Conservation (phyloP, 2,888 invertebrate species). For the Baronia brevicornis region DNA sequence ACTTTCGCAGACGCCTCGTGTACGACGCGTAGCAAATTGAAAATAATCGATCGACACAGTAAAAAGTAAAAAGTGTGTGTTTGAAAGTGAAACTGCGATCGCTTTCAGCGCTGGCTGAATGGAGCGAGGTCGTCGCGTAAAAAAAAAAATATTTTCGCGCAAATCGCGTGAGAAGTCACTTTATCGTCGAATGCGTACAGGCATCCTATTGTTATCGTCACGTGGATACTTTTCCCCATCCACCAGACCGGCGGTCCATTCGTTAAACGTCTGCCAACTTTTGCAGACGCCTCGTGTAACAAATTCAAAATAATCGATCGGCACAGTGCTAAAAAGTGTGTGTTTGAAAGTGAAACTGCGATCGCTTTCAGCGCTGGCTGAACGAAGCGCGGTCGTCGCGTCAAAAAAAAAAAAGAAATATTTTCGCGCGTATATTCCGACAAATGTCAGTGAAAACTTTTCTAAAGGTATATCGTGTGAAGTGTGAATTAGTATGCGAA, state of each 20-base stretch:
- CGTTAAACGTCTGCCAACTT: slow-evolving; percentile 47
- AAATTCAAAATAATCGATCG: slow-evolving; percentile 19
- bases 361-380: slow-evolving; percentile 13
- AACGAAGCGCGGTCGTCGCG: slow-evolving; percentile 6
- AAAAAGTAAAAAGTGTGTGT: slow-evolving; percentile 22
- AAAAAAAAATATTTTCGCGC: slow-evolving; percentile 13
- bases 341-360: slow-evolving; percentile 16
- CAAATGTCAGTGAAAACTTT: slow-evolving; percentile 2
- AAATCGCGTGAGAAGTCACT: slow-evolving; percentile 19
- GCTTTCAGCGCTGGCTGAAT: slow-evolving; percentile 13
- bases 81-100: slow-evolving; percentile 14
- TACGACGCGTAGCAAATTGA: slow-evolving; percentile 10
- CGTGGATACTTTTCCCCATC: slow-evolving; percentile 41
- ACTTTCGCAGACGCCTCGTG: slow-evolving; percentile 42
- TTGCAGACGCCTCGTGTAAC: slow-evolving; percentile 31
- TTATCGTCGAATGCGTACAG: slow-evolving; percentile 22
- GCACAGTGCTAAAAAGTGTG: slow-evolving; percentile 21
- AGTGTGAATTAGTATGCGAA: slow-evolving; percentile 33
- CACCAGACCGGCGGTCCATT: slow-evolving; percentile 29
- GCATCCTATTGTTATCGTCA: slow-evolving; percentile 41
- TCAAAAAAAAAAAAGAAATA: slow-evolving; percentile 10
- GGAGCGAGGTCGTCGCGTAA: slow-evolving; percentile 8
- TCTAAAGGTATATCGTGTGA: slow-evolving; percentile 11
- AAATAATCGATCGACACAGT: slow-evolving; percentile 21
- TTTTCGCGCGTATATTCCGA: slow-evolving; percentile 15